Evolutionary conservation across 1,140 invertebrate species (phyloP).

Genomic region (Achatina immaculata): DNA sequence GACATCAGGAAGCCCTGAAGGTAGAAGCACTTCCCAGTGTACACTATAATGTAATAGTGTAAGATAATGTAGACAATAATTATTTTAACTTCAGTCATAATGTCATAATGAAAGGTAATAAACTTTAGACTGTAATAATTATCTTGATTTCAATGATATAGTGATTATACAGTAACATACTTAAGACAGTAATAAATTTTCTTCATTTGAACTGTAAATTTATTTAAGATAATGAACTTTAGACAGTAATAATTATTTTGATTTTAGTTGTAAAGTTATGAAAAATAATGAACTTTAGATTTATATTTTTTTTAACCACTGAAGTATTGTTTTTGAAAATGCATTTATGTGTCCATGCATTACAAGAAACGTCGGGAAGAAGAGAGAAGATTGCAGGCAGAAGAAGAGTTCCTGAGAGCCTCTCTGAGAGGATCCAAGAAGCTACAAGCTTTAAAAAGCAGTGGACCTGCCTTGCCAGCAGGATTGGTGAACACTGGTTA

Average conservation of each 20-base stretch:
- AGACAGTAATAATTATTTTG: not conserved
- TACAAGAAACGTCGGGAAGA: slow-evolving; percentile 88
- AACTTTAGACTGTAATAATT: not conserved
- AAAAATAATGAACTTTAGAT: not conserved
- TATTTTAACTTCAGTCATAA: no score
- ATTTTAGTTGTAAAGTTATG: not conserved
- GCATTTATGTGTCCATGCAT: no score
- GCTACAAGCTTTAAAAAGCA: slow-evolving; percentile 85
- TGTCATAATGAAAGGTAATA: no score
- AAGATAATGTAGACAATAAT: no score
- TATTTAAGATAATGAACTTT: not conserved
- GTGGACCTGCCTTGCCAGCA: slow-evolving; percentile 70
- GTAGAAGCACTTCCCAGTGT: not conserved
- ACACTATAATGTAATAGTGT: no score
- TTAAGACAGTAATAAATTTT: not conserved
- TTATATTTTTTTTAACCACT: no score
- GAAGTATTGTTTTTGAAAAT: no score
- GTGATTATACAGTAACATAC: not conserved
- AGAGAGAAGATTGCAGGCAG: slow-evolving; percentile 84
- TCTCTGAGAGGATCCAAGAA: slow-evolving; percentile 96
- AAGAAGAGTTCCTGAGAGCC: slow-evolving; percentile 89
- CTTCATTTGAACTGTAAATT: not conserved
- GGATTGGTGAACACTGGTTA: slow-evolving; percentile 88
- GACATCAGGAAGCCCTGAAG: slow-evolving; percentile 83
- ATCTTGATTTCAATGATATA: not conserved